A percentile compares a stretch with the other conserved stretches of the same genome.
Evolutionary conservation across 2,797 vertebrate species (phyloP).

Genomic region (Semotilus atromaculatus): DNA sequence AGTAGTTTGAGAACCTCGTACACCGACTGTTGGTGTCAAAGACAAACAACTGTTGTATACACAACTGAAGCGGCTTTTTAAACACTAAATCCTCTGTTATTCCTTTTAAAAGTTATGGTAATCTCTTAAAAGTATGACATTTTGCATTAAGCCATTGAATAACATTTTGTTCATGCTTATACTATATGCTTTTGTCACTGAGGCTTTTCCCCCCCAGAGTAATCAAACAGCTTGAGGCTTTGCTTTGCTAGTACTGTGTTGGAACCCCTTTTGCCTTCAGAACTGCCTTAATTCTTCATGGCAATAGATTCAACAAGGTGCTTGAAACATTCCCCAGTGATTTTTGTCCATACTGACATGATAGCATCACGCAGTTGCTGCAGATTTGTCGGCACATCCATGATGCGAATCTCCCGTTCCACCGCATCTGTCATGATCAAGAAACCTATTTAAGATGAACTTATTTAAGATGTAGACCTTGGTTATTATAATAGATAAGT

Average conservation of each 20-base stretch:
- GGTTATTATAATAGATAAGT: too few species aligned
- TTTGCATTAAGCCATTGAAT: slow-evolving; percentile 6
- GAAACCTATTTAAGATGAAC: slow-evolving; percentile 1
- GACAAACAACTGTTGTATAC: slow-evolving; percentile 41
- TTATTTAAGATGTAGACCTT: not conserved
- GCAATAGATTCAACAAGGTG: not conserved
- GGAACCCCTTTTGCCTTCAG: not conserved
- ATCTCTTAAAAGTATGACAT: slow-evolving; percentile 1
- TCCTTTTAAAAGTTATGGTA: slow-evolving; percentile 3
- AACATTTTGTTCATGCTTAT: not conserved
- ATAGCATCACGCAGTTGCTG: not conserved
- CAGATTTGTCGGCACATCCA: slow-evolving; percentile 2
- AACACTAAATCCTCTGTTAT: slow-evolving; percentile 6
- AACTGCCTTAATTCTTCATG: not conserved
- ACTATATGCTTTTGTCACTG: not conserved
- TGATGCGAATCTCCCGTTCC: not conserved
- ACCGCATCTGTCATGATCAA: not conserved
- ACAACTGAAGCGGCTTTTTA: slow-evolving; percentile 25
- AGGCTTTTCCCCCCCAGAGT: not conserved
- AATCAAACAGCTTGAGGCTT: not conserved
- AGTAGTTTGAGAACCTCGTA: not conserved
- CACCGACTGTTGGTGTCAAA: slow-evolving; percentile 5
- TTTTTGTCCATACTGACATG: not conserved
- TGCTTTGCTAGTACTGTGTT: not conserved
- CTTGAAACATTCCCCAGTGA: not conserved